A percentile compares a stretch with the other conserved stretches of the same genome.
phyloP scores from a whole-genome alignment of 2,888 invertebrate genomes.

The Acronicta leporina region DNA sequence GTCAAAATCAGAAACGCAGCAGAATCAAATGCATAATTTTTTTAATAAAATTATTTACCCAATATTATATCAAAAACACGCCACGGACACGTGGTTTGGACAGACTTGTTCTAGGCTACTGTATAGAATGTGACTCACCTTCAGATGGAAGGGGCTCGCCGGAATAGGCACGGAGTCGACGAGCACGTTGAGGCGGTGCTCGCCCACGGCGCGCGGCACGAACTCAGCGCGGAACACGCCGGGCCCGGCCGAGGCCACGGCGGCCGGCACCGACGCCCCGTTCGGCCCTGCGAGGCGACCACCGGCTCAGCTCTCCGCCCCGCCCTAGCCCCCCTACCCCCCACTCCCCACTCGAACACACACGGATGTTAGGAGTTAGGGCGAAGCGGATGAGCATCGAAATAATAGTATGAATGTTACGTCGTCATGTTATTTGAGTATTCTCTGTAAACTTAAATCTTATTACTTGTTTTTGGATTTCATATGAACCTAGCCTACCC shows the following conservation, averaged over 20 bases:
- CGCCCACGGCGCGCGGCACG: constrained; percentile 96
- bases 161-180: constrained; percentile 95
- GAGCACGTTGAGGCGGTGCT: constrained; percentile 96
- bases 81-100: too few species aligned
- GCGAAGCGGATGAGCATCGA: constrained; percentile 86
- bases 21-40: too few species aligned
- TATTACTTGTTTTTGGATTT: constrained; percentile 50
- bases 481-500: constrained; percentile 41
- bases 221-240: constrained; percentile 97
- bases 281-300: constrained; percentile 93
- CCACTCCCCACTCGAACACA: constrained; percentile 45
- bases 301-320: constrained; percentile 80
- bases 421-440: constrained; percentile 73
- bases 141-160: constrained; percentile 98
- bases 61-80: too few species aligned
- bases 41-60: too few species aligned
- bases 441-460: constrained; percentile 62
- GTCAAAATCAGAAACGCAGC: too few species aligned
- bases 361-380: constrained; percentile 84
- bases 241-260: constrained; percentile 95
- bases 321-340: constrained; percentile 71
- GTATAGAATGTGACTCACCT: constrained; percentile 81
- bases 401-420: constrained; percentile 72
- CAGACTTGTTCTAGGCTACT: too few species aligned
- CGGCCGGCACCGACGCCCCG: constrained; percentile 96